These are phyloP conservation scores for Cheilinus undulatus DNA, from an alignment of 2,113 vertebrate species.

Conservation along the genomic window DNA sequence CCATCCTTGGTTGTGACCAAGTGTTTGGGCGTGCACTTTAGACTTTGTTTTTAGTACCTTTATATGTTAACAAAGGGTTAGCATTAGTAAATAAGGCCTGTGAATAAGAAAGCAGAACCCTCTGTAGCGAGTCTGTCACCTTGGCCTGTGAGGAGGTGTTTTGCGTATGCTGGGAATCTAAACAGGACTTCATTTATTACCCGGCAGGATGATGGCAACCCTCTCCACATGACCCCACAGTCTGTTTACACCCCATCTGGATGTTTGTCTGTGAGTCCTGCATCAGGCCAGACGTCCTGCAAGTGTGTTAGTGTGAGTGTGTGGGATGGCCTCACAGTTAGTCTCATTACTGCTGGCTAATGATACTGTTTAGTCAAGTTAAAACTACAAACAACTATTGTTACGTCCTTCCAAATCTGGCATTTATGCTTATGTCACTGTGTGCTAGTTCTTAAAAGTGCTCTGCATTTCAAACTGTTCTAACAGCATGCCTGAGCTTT, in stretches of 20 bases:
- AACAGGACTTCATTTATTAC: slow-evolving; percentile 83
- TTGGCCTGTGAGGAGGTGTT: slow-evolving; percentile 79
- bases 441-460: slow-evolving; percentile 5
- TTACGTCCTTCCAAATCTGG: slow-evolving; percentile 26
- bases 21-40: slow-evolving; percentile 27
- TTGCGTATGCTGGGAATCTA: slow-evolving; percentile 69
- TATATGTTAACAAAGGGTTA: slow-evolving; percentile 19
- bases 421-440: slow-evolving; percentile 27
- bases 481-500: slow-evolving; percentile 10
- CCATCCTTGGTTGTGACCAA: slow-evolving; percentile 47
- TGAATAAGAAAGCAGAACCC: slow-evolving; percentile 35
- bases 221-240: slow-evolving; percentile 82
- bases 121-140: slow-evolving; percentile 76
- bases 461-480: not conserved
- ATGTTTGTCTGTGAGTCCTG: slow-evolving; percentile 80
- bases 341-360: slow-evolving; percentile 45
- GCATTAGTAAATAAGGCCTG: slow-evolving; percentile 23
- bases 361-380: slow-evolving; percentile 50
- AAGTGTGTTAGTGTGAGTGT: slow-evolving; percentile 2
- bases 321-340: slow-evolving; percentile 25
- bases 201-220: slow-evolving; percentile 82
- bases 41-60: slow-evolving; percentile 32
- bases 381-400: slow-evolving; percentile 45
- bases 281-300: slow-evolving; percentile 55
- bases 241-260: slow-evolving; percentile 87